A percentile compares a stretch with the other conserved stretches of the same genome.
These are phyloP conservation scores for Melanotaenia maccullochi DNA, from an alignment of 2,797 vertebrate species.

Conservation along the genomic window DNA sequence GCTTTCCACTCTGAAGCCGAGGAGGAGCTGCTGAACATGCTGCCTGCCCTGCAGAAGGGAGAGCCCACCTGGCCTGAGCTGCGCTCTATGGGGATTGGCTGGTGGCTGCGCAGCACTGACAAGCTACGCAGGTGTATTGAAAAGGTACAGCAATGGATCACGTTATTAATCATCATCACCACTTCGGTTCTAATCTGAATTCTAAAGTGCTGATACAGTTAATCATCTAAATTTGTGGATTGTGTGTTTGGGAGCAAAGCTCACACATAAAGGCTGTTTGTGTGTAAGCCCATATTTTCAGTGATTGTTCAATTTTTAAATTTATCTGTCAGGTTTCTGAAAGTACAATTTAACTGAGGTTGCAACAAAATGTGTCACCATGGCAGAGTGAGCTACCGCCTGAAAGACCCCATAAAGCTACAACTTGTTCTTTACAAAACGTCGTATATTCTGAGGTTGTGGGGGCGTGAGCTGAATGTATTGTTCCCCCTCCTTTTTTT, in stretches of 20 bases:
- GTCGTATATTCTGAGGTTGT: background rate
- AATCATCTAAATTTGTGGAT: background rate
- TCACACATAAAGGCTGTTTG: conserved; percentile 4
- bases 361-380: conserved; percentile 17
- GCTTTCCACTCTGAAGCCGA: conserved; percentile 98
- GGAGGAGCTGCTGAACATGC: conserved; percentile 93
- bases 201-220: background rate
- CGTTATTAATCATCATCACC: background rate
- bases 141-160: conserved; percentile 82
- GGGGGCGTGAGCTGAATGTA: conserved; percentile 15
- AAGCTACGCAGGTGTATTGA: conserved; percentile 94
- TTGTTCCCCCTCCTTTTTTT: conserved; percentile 20
- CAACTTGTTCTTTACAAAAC: conserved; percentile 35
- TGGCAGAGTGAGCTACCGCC: conserved; percentile 12
- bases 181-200: background rate
- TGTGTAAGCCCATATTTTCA: conserved; percentile 17
- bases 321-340: conserved; percentile 10
- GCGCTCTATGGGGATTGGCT: conserved; percentile 95
- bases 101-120: conserved; percentile 95
- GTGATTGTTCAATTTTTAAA: conserved; percentile 31
- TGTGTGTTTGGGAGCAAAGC: background rate
- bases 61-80: conserved; percentile 94
- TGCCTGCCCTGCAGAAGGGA: conserved; percentile 92
- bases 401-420: conserved; percentile 42
- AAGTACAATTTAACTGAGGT: conserved; percentile 22